Conservation (phyloP, 2,113 vertebrate genomes). For the Hyperoodon ampullatus region DNA sequence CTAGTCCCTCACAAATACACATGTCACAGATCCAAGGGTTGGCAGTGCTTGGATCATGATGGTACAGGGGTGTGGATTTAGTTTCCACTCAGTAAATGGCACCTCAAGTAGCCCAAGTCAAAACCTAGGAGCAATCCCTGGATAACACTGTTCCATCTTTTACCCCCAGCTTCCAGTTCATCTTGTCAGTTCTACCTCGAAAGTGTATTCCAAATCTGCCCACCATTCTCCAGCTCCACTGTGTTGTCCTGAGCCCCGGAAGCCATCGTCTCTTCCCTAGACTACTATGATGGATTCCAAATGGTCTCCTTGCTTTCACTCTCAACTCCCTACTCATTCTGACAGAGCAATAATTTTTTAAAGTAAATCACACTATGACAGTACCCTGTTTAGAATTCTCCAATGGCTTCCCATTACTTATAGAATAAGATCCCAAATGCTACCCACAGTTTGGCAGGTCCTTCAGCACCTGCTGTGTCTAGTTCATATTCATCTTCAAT, state of each 20-base stretch:
- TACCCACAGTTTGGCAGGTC: neutral
- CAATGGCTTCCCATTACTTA: neutral
- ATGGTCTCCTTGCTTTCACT: neutral
- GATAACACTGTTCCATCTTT: neutral
- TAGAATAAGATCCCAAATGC: neutral
- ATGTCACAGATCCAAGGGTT: neutral
- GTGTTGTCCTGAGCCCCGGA: neutral
- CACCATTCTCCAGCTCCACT: neutral
- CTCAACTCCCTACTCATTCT: neutral
- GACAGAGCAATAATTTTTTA: neutral
- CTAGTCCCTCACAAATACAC: neutral
- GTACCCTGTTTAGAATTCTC: neutral
- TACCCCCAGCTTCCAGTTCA: neutral
- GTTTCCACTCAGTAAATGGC: neutral
- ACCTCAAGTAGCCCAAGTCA: neutral
- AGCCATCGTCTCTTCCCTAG: neutral
- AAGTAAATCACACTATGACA: neutral
- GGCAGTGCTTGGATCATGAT: neutral
- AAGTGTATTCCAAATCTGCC: neutral
- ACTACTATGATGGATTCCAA: neutral
- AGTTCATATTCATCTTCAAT: neutral
- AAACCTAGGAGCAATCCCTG: neutral
- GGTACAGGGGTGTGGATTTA: neutral
- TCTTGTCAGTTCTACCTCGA: neutral
- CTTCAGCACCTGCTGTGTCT: neutral